These are phyloP conservation scores for Bembecia ichneumoniformis DNA, from an alignment of 2,888 invertebrate species.

Conservation along the genomic window DNA sequence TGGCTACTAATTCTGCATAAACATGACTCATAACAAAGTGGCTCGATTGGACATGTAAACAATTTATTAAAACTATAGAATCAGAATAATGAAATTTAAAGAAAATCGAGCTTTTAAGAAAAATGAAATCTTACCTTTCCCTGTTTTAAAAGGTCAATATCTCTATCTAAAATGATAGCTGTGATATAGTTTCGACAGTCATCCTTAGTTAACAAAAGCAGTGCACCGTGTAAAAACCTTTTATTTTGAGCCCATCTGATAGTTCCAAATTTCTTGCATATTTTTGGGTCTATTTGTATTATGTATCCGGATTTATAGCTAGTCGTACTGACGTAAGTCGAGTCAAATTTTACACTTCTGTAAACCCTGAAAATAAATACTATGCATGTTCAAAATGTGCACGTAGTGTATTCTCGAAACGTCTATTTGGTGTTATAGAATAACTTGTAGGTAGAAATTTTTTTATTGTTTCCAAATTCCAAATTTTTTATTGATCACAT, in stretches of 20 bases:
- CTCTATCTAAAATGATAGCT: constrained; percentile 76
- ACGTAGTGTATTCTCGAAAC: too few species aligned
- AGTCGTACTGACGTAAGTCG: not conserved
- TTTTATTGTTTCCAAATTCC: too few species aligned
- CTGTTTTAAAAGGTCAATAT: constrained; percentile 31
- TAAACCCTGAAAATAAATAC: not conserved
- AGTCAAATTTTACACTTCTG: not conserved
- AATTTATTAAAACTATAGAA: too few species aligned
- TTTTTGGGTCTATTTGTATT: not conserved
- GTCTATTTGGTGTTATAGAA: too few species aligned
- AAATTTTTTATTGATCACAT: too few species aligned
- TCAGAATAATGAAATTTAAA: too few species aligned
- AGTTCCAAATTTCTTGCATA: constrained; percentile 29
- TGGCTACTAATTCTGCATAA: too few species aligned
- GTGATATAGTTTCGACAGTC: constrained; percentile 77
- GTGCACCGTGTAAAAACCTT: constrained; percentile 78
- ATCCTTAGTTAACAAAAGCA: constrained; percentile 80
- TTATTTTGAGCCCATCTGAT: constrained; percentile 59
- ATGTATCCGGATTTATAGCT: not conserved
- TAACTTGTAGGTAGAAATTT: too few species aligned
- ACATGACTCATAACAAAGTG: too few species aligned
- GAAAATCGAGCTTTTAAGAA: too few species aligned
- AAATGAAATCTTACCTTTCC: constrained; percentile 34
- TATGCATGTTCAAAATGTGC: too few species aligned
- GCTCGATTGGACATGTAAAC: too few species aligned